Evolutionary conservation across 2,113 vertebrate species (phyloP), one percentile per base, ranked within the genome.

Genomic region (Psittacula cyanocephala): DNA sequence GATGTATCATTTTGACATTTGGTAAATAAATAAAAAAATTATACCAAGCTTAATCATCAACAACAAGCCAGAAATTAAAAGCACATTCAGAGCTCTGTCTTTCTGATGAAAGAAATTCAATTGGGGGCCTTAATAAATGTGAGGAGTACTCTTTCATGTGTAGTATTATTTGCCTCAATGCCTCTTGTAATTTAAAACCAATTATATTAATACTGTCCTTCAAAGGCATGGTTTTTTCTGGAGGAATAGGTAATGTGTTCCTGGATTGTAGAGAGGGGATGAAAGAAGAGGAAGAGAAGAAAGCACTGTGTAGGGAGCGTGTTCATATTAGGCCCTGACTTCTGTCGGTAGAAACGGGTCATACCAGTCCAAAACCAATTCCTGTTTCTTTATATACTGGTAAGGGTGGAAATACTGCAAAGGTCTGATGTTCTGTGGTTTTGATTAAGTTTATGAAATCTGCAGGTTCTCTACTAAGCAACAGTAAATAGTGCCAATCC

Each of bases 261-360:
- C 35, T 72, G 57, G 27, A 13, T 15, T 85, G 29, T 16, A 59
- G n/a, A 71, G 28, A 25, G 28, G 5, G 2, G 13, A 7, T 63
- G 44, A 86, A 86, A 57, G 31, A 50, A 69, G 76, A 35, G 17
- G 24, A 81, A 87, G 27, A 33, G 39, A 72, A 50, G 43, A 74
- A 62, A 41, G 24, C 0, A 1, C 46, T 57, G 22, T 46, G 17
- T 19, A 22, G 57, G 50, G 9, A 35, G 9, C 0, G 0, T 41
- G 22, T 65, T 74, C 18, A 4, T 46, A 8, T 75, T 46, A 49
- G 50, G 5, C 47, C 22, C 25, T 68, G 33, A 55, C 23, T 91
- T 81, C 49, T 90, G 25, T 35, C 1, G 2, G 29, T 16, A 74
- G 46, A 70, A 86, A 65, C 29, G 53, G 28, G 17, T 85, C 29